Conservation (phyloP, 2,888 invertebrate genomes). For the Pachycephus smyrnensis region DNA sequence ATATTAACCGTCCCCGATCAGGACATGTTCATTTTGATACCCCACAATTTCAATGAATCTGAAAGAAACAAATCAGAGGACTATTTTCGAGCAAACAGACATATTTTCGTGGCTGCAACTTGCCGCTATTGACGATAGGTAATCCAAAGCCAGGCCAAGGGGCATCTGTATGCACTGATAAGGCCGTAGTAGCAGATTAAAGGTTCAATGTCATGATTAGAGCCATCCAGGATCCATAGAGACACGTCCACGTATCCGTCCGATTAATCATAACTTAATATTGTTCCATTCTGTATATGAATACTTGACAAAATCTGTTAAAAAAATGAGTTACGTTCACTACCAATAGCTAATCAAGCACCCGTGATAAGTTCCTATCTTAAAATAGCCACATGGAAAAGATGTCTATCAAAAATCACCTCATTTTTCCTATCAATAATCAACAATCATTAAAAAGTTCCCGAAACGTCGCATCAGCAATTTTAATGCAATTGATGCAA, state of each 20-base stretch:
- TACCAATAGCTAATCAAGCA: too few relatives aligned
- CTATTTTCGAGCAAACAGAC: neutral
- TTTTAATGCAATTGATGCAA: neutral
- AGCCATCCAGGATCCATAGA: neutral
- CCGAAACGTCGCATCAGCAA: neutral
- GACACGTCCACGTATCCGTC: neutral
- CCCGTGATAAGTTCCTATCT: too few relatives aligned
- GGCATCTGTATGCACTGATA: conserved; percentile 6
- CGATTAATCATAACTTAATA: neutral
- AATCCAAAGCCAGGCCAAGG: conserved; percentile 8
- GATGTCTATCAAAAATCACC: neutral
- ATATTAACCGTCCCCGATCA: neutral
- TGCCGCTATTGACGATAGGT: neutral
- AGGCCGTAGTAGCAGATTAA: conserved; percentile 3
- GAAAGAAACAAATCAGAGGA: neutral
- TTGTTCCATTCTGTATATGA: neutral
- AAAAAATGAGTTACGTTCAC: too few relatives aligned
- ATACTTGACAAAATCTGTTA: too few relatives aligned
- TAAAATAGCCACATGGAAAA: too few relatives aligned
- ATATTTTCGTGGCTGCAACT: neutral
- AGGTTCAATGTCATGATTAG: conserved; percentile 5
- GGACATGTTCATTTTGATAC: neutral
- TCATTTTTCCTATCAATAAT: neutral
- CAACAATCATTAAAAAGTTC: neutral
- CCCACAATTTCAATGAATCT: neutral